Evolutionary conservation across 2,113 vertebrate genomes (phyloP), one percentile per base, ranked within the genome.

Genomic region (Callocephalon fimbriatum): DNA sequence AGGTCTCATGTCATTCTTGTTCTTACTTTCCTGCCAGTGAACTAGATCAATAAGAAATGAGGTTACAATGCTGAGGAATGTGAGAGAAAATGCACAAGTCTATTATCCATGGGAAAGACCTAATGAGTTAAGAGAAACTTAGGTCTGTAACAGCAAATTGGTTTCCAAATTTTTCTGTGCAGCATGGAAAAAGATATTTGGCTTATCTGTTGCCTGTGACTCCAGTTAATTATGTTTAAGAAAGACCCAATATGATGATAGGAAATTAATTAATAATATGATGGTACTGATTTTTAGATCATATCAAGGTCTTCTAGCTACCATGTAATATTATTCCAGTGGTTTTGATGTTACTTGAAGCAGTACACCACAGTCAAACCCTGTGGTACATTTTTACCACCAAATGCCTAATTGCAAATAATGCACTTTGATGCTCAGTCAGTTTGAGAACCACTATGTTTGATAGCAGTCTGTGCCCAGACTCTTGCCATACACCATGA

Each of bases 31-130:
- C 51, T 82, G 40, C 37, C 7, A 18, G 11, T 67, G 66, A 82
- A 9, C 26, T 71, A 38, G 31, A 48, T 44, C 42, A 23, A 0
- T 48, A 63, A 40, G 58, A 35, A 61, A 53, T 42, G 65, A 90
- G 45, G 50, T 77, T 66, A 27, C 8, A 27, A 0, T 3, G 23
- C 45, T 73, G 74, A 47, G 51, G n/a, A 20, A 56, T 12, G 45
- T 9, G 44, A 72, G 63, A 40, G 32, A 40, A 81, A 54, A 44
- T 14, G 6, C 8, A 1, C 35, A 4, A 19, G 17, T 37, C 21
- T 84, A 5, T 75, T 31, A 32, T 2, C 38, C 2, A 0, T 1
- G 2, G 45, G 29, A 8, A 42, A 35, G 37, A 47, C 17, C 9
- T 47, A 42, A 22, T 42, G 29, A 88, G 56, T 40, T 71, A 12